Evolutionary conservation across 2,797 vertebrate genomes (phyloP).

Genomic region (Zalophus californianus): DNA sequence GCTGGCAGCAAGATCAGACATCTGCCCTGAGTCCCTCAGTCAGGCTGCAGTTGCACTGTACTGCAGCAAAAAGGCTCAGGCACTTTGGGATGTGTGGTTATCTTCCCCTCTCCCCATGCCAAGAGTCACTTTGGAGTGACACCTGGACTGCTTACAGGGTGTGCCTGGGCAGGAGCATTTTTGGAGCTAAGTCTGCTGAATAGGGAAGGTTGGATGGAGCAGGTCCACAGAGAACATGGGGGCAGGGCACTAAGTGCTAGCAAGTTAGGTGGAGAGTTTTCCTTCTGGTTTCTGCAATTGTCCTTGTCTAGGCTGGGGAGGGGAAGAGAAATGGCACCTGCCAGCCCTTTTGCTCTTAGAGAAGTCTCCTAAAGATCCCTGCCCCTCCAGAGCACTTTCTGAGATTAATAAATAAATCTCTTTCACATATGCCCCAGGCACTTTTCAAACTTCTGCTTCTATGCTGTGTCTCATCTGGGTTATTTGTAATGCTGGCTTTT

Average conservation of each 20-base stretch:
- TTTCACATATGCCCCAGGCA: neutral
- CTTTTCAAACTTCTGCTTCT: neutral
- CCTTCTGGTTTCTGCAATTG: neutral
- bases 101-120: neutral
- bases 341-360: neutral
- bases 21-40: neutral
- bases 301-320: neutral
- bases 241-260: neutral
- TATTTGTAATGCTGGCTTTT: neutral
- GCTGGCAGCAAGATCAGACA: neutral
- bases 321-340: neutral
- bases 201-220: neutral
- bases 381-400: neutral
- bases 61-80: neutral
- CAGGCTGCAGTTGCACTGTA: neutral
- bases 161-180: neutral
- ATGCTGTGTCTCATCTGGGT: neutral
- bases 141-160: neutral
- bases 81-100: neutral
- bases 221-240: neutral
- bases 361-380: neutral
- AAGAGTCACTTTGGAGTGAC: neutral
- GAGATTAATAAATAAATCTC: neutral
- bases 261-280: neutral
- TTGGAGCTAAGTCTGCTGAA: neutral